Percentiles rank a stretch among this genome's conserved stretches.
Conservation (phyloP, 2,888 invertebrate genomes). For the Apotomis turbidana region DNA sequence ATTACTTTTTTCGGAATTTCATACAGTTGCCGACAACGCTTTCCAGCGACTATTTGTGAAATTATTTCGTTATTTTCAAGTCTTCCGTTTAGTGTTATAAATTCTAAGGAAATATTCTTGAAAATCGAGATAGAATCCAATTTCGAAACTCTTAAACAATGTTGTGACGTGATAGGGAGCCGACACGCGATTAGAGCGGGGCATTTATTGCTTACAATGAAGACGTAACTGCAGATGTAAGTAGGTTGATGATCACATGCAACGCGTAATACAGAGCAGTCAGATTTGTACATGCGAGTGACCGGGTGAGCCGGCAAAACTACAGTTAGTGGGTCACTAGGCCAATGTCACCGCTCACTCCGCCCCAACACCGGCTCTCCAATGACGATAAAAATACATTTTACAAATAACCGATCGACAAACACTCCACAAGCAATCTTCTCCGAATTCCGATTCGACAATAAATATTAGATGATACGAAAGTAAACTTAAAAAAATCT, state of each 20-base stretch:
- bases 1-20: too few species aligned
- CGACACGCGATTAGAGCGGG: neutral
- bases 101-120: too few species aligned
- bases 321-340: conserved; percentile 64
- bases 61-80: neutral
- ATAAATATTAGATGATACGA: conserved; percentile 9
- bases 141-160: conserved; percentile 4
- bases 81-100: neutral
- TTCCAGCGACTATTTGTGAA: neutral
- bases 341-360: conserved; percentile 65
- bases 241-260: conserved; percentile 33
- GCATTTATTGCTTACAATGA: conserved; percentile 23
- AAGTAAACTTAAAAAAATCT: conserved; percentile 26
- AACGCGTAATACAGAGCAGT: conserved; percentile 25
- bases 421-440: neutral
- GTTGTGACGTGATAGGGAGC: conserved; percentile 2
- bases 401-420: conserved; percentile 20
- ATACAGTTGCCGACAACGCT: neutral
- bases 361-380: conserved; percentile 1
- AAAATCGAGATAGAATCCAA: neutral
- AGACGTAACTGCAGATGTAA: conserved; percentile 30
- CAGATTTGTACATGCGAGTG: conserved; percentile 61
- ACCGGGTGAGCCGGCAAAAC: conserved; percentile 47
- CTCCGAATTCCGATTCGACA: conserved; percentile 15
- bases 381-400: conserved; percentile 17